Evolutionary conservation across 2,113 vertebrate species (phyloP).

Genomic region (Carollia perspicillata): DNA sequence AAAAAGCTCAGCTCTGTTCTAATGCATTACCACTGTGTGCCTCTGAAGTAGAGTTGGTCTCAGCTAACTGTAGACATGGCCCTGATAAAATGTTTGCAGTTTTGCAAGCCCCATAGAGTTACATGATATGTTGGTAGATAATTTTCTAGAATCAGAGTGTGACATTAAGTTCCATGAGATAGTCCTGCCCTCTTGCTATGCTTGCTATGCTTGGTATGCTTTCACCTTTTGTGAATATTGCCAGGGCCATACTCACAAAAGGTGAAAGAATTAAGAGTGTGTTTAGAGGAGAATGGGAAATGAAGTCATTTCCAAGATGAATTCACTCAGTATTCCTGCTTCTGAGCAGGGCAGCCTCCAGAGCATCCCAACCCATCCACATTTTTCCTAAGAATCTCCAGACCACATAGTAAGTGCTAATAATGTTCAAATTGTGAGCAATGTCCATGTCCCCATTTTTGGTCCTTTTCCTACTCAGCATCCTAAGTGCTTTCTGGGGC

Average conservation of each 20-base stretch:
- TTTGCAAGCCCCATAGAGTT: not conserved
- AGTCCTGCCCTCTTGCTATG: not conserved
- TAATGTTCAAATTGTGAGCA: not conserved
- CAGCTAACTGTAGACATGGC: not conserved
- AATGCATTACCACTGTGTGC: no score
- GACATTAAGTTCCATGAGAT: not conserved
- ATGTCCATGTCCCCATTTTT: not conserved
- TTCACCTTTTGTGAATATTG: no score
- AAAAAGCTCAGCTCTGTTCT: not conserved
- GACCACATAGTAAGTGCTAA: not conserved
- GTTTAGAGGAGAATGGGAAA: not conserved
- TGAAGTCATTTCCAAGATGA: not conserved
- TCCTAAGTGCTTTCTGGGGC: not conserved
- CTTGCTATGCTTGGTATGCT: not conserved
- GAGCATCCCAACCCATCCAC: not conserved
- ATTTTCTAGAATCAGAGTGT: not conserved
- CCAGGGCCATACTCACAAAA: not conserved
- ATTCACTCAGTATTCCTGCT: not conserved
- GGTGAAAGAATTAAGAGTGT: not conserved
- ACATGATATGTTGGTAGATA: not conserved
- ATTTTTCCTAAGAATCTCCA: not conserved
- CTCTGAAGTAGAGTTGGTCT: not conserved
- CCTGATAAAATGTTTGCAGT: not conserved
- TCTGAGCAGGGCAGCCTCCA: not conserved
- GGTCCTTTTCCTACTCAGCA: not conserved